Evolutionary conservation across 1,140 invertebrate species (phyloP), one percentile per base, ranked within the genome.

Genomic region (Zaprionus nigranus): DNA sequence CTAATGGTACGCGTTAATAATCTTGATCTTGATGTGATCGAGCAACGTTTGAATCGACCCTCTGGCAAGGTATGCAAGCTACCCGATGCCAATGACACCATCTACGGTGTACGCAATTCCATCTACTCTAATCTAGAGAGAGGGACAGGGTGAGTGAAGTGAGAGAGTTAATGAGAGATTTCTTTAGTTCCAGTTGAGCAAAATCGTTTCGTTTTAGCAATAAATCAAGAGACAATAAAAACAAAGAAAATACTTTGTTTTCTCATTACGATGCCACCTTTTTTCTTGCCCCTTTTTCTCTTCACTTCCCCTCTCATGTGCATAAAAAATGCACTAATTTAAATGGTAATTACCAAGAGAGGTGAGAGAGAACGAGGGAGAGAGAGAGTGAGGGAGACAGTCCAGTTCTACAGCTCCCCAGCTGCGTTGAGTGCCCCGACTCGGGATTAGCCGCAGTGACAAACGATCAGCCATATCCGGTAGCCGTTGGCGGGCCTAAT

Each of bases 391-490:
- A 51, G 28, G 57, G 63, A 54, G 26, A 65, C 9, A 46, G 11
- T n/a, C 54, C 57, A 34, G 30, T 34, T 34, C 30, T 34, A 11
- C 30, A 34, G 57, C 51, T 57, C 4, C 36, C 36, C 1, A 38
- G 43, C 24, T 30, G 20, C 46, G 22, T 43, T 30, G 17, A 65
- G 38, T 67, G 61, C 60, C 54, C 36, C 59, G 15, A 40, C 30
- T 3, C 75, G 58, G 63, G 53, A 73, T 78, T 66, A 88, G 80
- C 69, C 75, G 60, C 69, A 75, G 85, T 88, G 84, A 88, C 84
- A 88, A 88, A 88, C 84, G 84, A 88, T 88, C 84, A 81, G 64
- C 85, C 84, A 90, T 88, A 90, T 88, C 84, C 84, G 84, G 85
- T 84, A 88, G 84, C 85, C 84, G 58, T 62, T 70, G 80, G 66